Percentiles rank a stretch among this genome's conserved stretches.
These are phyloP conservation scores for Larimichthys crocea DNA, from an alignment of 2,113 vertebrate species.

Conservation along the genomic window DNA sequence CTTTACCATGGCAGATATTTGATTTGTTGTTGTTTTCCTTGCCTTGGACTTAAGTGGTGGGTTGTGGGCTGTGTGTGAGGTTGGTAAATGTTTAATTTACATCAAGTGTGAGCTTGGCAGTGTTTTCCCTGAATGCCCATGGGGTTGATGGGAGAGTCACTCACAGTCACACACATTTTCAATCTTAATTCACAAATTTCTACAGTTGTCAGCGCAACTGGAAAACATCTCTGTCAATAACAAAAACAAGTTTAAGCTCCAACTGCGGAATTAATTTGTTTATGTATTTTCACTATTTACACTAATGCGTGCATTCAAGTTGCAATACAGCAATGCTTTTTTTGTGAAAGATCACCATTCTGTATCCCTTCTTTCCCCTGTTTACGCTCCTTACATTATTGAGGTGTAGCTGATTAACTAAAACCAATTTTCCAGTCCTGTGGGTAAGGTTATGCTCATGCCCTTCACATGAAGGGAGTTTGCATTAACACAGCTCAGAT, in stretches of 20 bases:
- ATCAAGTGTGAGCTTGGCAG: conserved; percentile 60
- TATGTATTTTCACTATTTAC: background rate
- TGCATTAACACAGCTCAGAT: conserved; percentile 37
- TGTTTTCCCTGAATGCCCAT: conserved; percentile 56
- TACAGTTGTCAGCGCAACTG: conserved; percentile 22
- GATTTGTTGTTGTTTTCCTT: conserved; percentile 79
- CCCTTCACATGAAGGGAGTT: conserved; percentile 32
- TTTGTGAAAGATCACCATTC: background rate
- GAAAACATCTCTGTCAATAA: conserved; percentile 11
- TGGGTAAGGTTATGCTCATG: conserved; percentile 52
- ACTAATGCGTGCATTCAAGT: background rate
- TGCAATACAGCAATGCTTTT: background rate
- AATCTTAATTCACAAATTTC: conserved; percentile 24
- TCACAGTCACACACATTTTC: conserved; percentile 41
- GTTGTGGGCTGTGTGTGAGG: conserved; percentile 61
- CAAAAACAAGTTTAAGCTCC: conserved; percentile 7
- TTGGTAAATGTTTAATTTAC: conserved; percentile 78
- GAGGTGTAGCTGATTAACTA: conserved; percentile 71
- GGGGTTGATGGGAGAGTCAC: conserved; percentile 44
- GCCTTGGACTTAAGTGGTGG: conserved; percentile 68
- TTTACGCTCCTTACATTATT: conserved; percentile 1
- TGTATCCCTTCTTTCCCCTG: background rate
- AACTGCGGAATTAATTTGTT: background rate
- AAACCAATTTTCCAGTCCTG: conserved; percentile 63
- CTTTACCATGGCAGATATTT: conserved; percentile 46